phyloP scores from a whole-genome alignment of 2,113 vertebrate genomes.

The Pomatostomus ruficeps region DNA sequence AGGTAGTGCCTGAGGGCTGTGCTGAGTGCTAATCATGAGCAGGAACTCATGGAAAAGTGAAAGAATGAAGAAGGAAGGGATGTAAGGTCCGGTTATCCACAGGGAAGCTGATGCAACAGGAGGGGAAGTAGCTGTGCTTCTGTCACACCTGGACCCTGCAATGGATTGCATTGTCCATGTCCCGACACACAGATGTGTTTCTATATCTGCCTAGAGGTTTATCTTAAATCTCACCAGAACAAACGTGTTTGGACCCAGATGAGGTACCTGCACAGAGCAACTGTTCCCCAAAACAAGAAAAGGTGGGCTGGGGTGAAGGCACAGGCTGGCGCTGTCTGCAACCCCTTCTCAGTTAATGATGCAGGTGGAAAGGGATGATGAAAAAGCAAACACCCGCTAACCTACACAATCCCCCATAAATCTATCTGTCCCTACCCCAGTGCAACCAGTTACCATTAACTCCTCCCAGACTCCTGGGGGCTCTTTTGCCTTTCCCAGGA shows the following conservation, averaged over 20 bases:
- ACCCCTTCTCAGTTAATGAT: background rate
- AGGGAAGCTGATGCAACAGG: background rate
- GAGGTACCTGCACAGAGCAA: background rate
- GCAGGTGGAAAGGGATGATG: background rate
- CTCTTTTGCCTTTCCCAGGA: background rate
- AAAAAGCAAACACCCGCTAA: background rate
- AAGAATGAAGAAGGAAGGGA: background rate
- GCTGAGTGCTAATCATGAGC: background rate
- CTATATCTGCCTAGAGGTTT: background rate
- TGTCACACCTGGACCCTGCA: background rate
- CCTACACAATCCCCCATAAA: background rate
- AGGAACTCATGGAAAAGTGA: background rate
- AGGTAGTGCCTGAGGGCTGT: background rate
- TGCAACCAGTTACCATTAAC: background rate
- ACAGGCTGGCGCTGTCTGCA: background rate
- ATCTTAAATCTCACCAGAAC: background rate
- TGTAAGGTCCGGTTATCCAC: background rate
- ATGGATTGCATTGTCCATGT: background rate
- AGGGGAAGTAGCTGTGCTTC: background rate
- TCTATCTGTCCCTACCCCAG: background rate
- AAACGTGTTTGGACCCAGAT: fast-evolving
- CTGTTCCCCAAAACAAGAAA: background rate
- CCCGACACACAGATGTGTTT: background rate
- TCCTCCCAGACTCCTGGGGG: background rate
- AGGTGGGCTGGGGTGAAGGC: background rate